A percentile compares a stretch with the other conserved stretches of the same genome.
Evolutionary conservation across 2,888 invertebrate species (phyloP).

Genomic region (Ariolimax columbianus): DNA sequence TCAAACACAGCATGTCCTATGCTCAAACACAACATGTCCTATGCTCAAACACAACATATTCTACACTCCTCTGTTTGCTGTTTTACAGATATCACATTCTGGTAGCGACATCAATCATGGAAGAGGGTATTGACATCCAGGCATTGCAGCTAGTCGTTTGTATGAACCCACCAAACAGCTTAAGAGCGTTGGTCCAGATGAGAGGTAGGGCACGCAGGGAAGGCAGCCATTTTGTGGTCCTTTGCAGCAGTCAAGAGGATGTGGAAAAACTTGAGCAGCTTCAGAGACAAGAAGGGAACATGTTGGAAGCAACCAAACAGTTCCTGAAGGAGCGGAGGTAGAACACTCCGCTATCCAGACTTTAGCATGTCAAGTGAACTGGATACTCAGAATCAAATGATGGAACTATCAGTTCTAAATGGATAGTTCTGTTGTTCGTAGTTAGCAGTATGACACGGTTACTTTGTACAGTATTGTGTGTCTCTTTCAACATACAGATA

Average conservation of each 20-base stretch:
- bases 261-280: conserved; percentile 63
- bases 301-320: conserved; percentile 65
- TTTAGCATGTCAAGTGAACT: background rate
- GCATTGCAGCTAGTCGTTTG: conserved; percentile 73
- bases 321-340: conserved; percentile 48
- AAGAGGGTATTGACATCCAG: conserved; percentile 75
- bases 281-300: conserved; percentile 65
- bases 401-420: too few species aligned
- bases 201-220: conserved; percentile 73
- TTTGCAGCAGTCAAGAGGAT: conserved; percentile 68
- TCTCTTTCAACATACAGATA: too few species aligned
- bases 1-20: too few species aligned
- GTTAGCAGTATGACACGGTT: too few species aligned
- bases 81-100: conserved; percentile 60
- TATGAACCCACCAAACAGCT: conserved; percentile 71
- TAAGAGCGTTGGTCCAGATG: conserved; percentile 75
- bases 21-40: too few species aligned
- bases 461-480: too few species aligned
- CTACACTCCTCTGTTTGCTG: background rate
- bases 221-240: conserved; percentile 71
- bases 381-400: too few species aligned
- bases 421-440: too few species aligned
- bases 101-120: conserved; percentile 74
- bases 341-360: background rate
- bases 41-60: too few species aligned